A percentile compares a stretch with the other conserved stretches of the same genome.
phyloP scores from a whole-genome alignment of 2,113 vertebrate species.

The Eulemur rufifrons region DNA sequence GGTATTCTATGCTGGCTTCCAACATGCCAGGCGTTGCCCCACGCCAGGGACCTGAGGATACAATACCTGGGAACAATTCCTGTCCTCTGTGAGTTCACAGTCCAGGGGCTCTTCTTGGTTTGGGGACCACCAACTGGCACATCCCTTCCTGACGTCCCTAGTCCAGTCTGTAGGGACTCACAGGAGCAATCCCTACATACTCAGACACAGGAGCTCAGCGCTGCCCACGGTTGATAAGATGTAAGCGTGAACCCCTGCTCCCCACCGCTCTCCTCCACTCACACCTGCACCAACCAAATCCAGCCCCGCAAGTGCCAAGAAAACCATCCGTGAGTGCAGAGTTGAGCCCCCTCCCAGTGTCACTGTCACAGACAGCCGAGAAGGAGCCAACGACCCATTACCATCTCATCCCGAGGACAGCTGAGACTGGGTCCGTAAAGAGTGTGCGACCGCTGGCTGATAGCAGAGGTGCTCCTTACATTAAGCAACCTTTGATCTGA shows the following conservation, averaged over 20 bases:
- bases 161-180: not conserved
- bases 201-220: not conserved
- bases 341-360: not conserved
- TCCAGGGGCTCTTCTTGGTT: not conserved
- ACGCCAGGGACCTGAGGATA: not conserved
- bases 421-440: not conserved
- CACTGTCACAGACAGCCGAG: not conserved
- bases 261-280: not conserved
- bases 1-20: not conserved
- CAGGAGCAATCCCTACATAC: not conserved
- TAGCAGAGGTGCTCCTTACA: not conserved
- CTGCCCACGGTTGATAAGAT: not conserved
- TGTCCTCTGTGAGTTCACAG: not conserved
- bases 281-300: not conserved
- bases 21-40: accelerated
- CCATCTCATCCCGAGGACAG: not conserved
- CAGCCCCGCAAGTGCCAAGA: not conserved
- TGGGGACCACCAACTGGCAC: not conserved
- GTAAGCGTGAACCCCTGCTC: not conserved
- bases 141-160: not conserved
- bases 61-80: accelerated
- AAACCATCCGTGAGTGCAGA: not conserved
- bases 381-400: not conserved
- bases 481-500: not conserved
- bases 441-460: not conserved